A percentile compares a stretch with the other conserved stretches of the same genome.
Evolutionary conservation across 2,888 invertebrate species (phyloP).

Genomic region (Melanostoma scalare): DNA sequence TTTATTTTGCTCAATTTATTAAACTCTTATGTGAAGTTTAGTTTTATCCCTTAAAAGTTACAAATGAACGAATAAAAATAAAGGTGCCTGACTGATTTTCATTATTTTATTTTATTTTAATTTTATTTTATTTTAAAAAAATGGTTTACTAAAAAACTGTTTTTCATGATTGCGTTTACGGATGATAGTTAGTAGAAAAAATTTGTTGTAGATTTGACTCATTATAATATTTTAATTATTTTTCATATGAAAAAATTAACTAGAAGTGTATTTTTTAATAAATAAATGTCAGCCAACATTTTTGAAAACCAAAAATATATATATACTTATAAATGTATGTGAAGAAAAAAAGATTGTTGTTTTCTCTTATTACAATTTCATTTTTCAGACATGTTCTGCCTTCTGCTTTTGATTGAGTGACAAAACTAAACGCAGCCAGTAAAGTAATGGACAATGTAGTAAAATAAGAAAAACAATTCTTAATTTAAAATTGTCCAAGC

Average conservation of each 20-base stretch:
- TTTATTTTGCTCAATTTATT: slow-evolving; percentile 64
- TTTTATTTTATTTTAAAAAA: slow-evolving; percentile 26
- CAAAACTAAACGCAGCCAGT: neutral
- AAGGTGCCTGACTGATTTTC: slow-evolving; percentile 72
- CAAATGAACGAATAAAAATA: slow-evolving; percentile 47
- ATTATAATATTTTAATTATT: slow-evolving; percentile 20
- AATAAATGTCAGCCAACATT: slow-evolving; percentile 70
- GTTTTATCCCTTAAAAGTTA: no score
- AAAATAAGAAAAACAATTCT: no score
- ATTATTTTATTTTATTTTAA: slow-evolving; percentile 22
- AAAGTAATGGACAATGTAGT: no score
- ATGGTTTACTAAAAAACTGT: slow-evolving; percentile 23
- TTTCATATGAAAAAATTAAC: slow-evolving; percentile 36
- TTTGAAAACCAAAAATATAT: slow-evolving; percentile 53
- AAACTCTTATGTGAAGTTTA: neutral
- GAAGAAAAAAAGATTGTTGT: slow-evolving; percentile 19
- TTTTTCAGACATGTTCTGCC: neutral
- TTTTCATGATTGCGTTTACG: slow-evolving; percentile 10
- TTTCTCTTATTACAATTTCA: neutral
- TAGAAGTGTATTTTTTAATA: slow-evolving; percentile 61
- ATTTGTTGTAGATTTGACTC: slow-evolving; percentile 48
- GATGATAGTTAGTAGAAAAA: neutral
- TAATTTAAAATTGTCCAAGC: no score
- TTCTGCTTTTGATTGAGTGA: neutral
- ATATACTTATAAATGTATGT: slow-evolving; percentile 46